Conservation (phyloP, 2,113 vertebrate genomes). For the Ammodytes dubius region DNA sequence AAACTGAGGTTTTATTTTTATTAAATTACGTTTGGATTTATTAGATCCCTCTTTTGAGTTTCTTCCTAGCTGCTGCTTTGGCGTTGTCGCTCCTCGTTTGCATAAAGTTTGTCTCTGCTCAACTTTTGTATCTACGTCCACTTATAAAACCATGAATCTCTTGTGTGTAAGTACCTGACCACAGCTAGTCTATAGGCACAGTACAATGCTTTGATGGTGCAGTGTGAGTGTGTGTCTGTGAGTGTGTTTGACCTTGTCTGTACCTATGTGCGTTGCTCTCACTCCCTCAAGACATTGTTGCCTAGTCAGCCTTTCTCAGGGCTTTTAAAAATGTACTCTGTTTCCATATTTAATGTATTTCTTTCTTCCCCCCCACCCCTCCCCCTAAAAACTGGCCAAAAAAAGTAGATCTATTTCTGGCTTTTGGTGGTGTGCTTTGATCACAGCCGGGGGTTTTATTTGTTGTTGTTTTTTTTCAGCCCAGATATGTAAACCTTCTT, state of each 20-base stretch:
- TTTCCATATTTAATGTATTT: conserved; percentile 80
- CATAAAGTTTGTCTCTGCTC: not conserved
- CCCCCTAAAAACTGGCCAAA: conserved; percentile 16
- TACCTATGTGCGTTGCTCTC: conserved; percentile 47
- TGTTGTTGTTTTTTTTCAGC: not conserved
- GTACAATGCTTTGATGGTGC: conserved; percentile 13
- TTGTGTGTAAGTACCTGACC: conserved; percentile 2
- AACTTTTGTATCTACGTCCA: not conserved
- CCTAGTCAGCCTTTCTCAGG: conserved; percentile 73
- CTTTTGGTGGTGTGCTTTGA: conserved; percentile 45
- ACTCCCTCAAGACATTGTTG: conserved; percentile 66
- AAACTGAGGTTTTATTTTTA: too few species aligned
- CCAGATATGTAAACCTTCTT: conserved; percentile 35
- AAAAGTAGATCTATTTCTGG: conserved; percentile 63
- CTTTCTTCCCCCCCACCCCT: not conserved
- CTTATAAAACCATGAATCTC: not conserved
- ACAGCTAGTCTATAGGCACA: not conserved
- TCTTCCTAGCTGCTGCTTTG: too few species aligned
- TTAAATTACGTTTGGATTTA: too few species aligned
- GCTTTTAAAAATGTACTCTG: conserved; percentile 76
- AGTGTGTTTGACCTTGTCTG: conserved; percentile 61
- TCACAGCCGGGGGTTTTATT: not conserved
- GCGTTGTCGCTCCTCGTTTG: too few species aligned
- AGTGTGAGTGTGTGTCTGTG: conserved; percentile 20
- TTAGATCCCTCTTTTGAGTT: too few species aligned